These are phyloP conservation scores for Myopa tessellatipennis DNA, from an alignment of 2,888 invertebrate species.

Conservation along the genomic window DNA sequence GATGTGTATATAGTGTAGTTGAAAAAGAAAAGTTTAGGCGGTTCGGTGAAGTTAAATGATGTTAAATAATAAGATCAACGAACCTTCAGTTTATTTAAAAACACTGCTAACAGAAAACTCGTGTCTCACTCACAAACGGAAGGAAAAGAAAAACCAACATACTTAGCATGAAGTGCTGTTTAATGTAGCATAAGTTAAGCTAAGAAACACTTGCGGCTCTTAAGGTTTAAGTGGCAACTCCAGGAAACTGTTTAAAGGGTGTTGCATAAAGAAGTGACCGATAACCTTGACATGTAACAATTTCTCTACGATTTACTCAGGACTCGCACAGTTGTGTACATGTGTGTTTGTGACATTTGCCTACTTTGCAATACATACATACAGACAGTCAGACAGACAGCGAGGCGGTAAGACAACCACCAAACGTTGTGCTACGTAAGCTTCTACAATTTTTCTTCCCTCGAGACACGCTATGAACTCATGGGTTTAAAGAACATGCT, in stretches of 20 bases:
- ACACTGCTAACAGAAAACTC: too few relatives aligned
- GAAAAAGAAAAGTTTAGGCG: not conserved
- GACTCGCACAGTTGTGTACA: not conserved
- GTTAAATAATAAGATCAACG: not conserved
- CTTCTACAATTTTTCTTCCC: not conserved
- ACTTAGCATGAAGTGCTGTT: too few relatives aligned
- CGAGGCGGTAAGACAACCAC: not conserved
- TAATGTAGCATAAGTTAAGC: too few relatives aligned
- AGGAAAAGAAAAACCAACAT: too few relatives aligned
- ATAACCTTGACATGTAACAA: slow-evolving; percentile 44
- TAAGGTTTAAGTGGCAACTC: not conserved
- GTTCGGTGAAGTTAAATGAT: not conserved
- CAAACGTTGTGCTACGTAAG: not conserved
- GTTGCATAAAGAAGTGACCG: slow-evolving; percentile 7
- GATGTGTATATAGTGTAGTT: not conserved
- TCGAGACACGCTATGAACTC: not conserved
- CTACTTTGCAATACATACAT: not conserved
- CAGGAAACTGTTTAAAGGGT: slow-evolving; percentile 6
- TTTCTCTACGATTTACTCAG: slow-evolving; percentile 14
- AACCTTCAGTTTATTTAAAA: not conserved
- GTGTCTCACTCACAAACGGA: too few relatives aligned
- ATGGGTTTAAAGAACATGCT: too few relatives aligned
- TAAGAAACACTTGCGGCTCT: too few relatives aligned
- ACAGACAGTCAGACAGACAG: not conserved
- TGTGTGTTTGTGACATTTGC: slow-evolving; percentile 18